A percentile compares a stretch with the other conserved stretches of the same genome.
Conservation (phyloP, 2,113 vertebrate species). For the Chionis minor region DNA sequence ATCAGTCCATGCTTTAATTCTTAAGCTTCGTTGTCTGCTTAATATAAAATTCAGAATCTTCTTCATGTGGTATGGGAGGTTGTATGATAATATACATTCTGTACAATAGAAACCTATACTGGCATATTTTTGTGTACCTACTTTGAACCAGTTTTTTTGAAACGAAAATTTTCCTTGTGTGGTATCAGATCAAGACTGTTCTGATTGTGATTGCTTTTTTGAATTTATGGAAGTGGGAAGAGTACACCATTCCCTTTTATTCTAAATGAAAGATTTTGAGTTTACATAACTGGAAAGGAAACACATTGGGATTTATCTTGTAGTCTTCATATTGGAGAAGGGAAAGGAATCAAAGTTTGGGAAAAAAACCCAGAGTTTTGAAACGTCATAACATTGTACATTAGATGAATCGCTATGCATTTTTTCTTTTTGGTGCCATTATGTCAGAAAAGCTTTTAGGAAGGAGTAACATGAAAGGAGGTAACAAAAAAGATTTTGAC, state of each 20-base stretch:
- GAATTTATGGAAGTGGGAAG: not conserved
- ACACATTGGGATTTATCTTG: not conserved
- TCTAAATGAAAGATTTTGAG: not conserved
- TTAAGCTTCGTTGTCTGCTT: not conserved
- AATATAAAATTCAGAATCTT: not conserved
- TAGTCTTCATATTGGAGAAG: not conserved
- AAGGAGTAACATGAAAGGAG: not conserved
- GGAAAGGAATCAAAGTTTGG: not conserved
- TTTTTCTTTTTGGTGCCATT: not conserved
- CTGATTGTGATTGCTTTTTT: not conserved
- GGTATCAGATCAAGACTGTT: not conserved
- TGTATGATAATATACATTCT: not conserved
- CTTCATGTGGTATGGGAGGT: not conserved
- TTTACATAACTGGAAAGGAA: not conserved
- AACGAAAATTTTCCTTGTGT: not conserved
- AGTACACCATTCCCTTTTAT: not conserved
- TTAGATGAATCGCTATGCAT: not conserved
- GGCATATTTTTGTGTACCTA: not conserved
- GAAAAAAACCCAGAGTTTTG: not conserved
- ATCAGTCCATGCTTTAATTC: not conserved
- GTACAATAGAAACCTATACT: not conserved
- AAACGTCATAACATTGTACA: rapidly evolving
- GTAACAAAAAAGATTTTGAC: not conserved
- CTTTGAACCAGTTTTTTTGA: not conserved
- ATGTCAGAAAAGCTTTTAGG: not conserved